Base-by-base conservation (phyloP, 2,113 vertebrate genomes). In the Apus apus region DNA sequence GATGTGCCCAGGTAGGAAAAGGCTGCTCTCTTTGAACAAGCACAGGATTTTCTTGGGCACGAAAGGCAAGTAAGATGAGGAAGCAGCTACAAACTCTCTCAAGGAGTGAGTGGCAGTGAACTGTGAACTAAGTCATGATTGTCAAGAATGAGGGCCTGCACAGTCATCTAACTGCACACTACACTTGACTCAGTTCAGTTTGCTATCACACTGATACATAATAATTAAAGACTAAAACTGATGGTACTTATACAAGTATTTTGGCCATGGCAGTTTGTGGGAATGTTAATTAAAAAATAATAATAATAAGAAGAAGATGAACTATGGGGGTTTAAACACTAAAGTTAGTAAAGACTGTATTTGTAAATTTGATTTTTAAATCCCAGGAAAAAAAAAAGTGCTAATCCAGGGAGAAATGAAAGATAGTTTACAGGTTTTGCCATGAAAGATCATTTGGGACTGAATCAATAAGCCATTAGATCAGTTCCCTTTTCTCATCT, bases 391-490 rank as follows among this genome's bases (percentile, higher is more conserved):
- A 78, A 19, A 0, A 38, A 66, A 90, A 62, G 26, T 21, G 7
- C 7, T 81, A 43, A 73, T 56, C 14, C 2, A 25, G 5, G 20
- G 9, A 85, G 50, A 82, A 90, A 53, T 34, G 13, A 78, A 76
- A 75, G 67, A 53, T 5, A 70, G 10, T 29, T 80, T 51, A 85
- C 21, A 75, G 45, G 14, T 40, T 85, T 91, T 78, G 6, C 40
- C 20, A 18, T 46, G 58, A 87, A 65, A 78, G 5, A 62, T 66
- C 34, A 38, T 90, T 89, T 89, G 38, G 21, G 80, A 57, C 51
- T 68, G 58, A 26, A 71, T 93, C 88, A 92, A 70, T 84, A 92
- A 76, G 54, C 68, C 61, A 86, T 92, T 79, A 93, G 15, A 76
- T 58, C 5, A 1, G 61, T 51, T 94, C 83, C 43, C 17, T 94